phyloP scores from a whole-genome alignment of 2,113 vertebrate genomes.

The Lipotes vexillifer region DNA sequence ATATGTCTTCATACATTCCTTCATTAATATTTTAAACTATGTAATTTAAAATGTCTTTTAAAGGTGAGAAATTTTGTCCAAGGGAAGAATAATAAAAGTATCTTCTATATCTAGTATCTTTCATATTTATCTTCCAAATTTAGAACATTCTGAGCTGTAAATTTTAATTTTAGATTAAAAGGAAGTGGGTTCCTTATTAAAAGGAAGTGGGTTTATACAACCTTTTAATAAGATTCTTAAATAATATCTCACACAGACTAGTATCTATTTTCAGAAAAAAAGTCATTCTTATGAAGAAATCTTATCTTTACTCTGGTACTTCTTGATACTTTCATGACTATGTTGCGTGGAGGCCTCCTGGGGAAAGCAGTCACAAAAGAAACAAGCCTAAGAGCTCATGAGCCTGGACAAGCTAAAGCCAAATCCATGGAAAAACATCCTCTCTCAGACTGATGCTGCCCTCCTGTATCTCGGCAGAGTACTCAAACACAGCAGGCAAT shows the following conservation, averaged over 20 bases:
- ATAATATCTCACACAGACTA: neutral
- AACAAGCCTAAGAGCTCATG: neutral
- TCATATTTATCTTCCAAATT: neutral
- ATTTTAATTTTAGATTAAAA: neutral
- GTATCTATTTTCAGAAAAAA: constrained; percentile 9
- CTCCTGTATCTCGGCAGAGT: neutral
- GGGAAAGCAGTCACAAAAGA: neutral
- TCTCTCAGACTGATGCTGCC: neutral
- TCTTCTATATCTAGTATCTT: neutral
- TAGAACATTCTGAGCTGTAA: constrained; percentile 4
- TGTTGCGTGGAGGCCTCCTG: neutral
- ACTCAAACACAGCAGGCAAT: neutral
- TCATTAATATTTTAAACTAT: neutral
- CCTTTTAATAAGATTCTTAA: neutral
- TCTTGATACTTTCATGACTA: neutral
- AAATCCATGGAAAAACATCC: neutral
- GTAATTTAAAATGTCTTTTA: neutral
- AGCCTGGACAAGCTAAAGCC: neutral
- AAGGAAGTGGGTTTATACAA: neutral
- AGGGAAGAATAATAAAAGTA: neutral
- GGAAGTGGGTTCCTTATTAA: neutral
- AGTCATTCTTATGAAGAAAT: neutral
- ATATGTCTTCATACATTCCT: neutral
- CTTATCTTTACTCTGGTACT: neutral
- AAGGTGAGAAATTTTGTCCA: neutral